Base-by-base conservation (phyloP, 2,888 invertebrate species). In the Lamproptera curius region DNA sequence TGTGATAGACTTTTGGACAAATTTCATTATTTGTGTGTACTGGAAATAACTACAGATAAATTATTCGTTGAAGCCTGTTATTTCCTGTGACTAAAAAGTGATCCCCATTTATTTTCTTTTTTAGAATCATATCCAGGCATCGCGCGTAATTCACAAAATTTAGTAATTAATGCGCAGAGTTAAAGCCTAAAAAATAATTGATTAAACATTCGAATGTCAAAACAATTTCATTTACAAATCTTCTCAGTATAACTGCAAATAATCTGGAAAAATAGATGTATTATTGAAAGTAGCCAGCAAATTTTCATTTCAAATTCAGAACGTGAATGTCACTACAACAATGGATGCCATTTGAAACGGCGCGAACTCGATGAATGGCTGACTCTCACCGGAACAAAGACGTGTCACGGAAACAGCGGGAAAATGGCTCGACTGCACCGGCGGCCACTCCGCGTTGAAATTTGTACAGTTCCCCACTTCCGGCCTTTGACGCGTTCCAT, bases 371-470 rank as follows among this genome's bases (percentile, higher is more conserved):
- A 38, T 42, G 34, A 42, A 48, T 42, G 42, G 46, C 16, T 17
- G n/a, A n/a, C 11, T 15, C 28, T 35, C 37, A 33, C 23, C 47
- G 47, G 37, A 48, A 38, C 11, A 34, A 42, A 42, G 33, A 38
- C 33, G 16, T 16, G 38, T 42, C 16, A 15, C 37, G 42, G 38
- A 38, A 20, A 20, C 33, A 34, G 33, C 17, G 9, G 17, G 47
- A 42, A 42, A 38, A 37, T 31, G 33, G 23, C 28, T 16, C 15
- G 16, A 39, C 42, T 5, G n/a, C 14, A 31, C n/a, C 14, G 42
- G 23, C 42, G 42, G 46, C 28, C 16, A 20, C 17, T 16, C 23
- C 34, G 23, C 10, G n/a, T n/a, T n/a, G n/a, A n/a, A n/a, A n/a
- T 11, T 45, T 39, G 31, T 20, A 16, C 34, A 10, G 11, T 35